A percentile compares a stretch with the other conserved stretches of the same genome.
These are phyloP conservation scores for Ctenodactylus gundi DNA, from an alignment of 2,113 vertebrate species.

Conservation along the genomic window DNA sequence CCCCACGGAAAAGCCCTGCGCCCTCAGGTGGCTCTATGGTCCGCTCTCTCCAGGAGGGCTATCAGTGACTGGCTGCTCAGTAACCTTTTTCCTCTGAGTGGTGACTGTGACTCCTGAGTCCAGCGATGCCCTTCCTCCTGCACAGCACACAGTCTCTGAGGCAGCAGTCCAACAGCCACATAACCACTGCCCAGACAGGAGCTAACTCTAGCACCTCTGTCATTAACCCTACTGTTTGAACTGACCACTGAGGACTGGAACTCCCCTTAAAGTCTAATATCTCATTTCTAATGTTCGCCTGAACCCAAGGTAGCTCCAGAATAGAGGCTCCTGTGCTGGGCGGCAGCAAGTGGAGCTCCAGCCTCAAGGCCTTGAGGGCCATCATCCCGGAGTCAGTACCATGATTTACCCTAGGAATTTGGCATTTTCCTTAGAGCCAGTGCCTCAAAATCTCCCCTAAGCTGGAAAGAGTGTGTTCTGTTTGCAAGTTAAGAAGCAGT, in stretches of 20 bases:
- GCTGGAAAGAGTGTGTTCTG: background rate
- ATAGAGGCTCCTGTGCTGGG: background rate
- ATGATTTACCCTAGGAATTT: background rate
- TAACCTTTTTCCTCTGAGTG: background rate
- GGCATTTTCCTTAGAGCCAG: background rate
- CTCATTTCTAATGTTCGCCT: background rate
- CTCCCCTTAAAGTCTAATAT: background rate
- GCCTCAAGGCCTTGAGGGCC: background rate
- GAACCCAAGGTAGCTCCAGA: background rate
- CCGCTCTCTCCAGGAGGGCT: background rate
- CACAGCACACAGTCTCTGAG: background rate
- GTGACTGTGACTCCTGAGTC: too few relatives aligned
- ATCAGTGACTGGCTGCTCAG: background rate
- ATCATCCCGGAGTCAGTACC: background rate
- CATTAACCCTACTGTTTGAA: background rate
- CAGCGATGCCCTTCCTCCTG: background rate
- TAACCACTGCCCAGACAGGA: background rate
- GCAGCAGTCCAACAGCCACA: background rate
- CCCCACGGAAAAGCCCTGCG: background rate
- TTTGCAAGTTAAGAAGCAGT: background rate
- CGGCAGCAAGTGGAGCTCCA: background rate
- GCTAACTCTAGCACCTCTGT: background rate
- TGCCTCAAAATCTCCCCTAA: background rate
- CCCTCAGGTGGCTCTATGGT: background rate
- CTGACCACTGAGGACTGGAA: background rate